Evolutionary conservation across 2,888 invertebrate species (phyloP).

Genomic region (Odiellus spinosus): DNA sequence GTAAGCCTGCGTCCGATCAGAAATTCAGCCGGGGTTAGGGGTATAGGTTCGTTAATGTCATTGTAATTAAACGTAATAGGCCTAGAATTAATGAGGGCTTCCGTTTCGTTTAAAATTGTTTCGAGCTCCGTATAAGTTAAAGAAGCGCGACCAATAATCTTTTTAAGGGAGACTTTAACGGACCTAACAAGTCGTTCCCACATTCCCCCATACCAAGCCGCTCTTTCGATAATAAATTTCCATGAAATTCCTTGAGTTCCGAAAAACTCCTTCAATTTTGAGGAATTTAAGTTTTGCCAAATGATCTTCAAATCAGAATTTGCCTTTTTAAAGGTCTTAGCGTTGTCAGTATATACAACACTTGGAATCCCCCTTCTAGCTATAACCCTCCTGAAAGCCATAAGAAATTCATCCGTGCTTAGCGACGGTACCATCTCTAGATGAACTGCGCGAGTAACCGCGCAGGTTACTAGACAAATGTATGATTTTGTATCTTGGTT

Average conservation of each 20-base stretch:
- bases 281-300: constrained; percentile 6
- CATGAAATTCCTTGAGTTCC: constrained; percentile 18
- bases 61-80: constrained; percentile 25
- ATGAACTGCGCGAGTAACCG: constrained; percentile 24
- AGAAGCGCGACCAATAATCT: constrained; percentile 27
- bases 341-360: constrained; percentile 28
- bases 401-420: constrained; percentile 23
- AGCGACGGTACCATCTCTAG: constrained; percentile 26
- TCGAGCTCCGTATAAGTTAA: constrained; percentile 27
- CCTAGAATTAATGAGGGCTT: constrained; percentile 24
- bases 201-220: constrained; percentile 32
- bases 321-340: constrained; percentile 28
- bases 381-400: constrained; percentile 24
- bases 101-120: constrained; percentile 24
- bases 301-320: constrained; percentile 23
- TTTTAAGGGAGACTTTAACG: constrained; percentile 27
- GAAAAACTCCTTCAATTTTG: constrained; percentile 1
- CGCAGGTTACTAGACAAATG: constrained; percentile 2
- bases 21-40: too few relatives aligned
- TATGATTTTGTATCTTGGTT: not conserved
- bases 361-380: constrained; percentile 24
- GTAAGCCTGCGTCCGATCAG: too few relatives aligned
- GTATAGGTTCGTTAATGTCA: constrained; percentile 13
- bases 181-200: constrained; percentile 31
- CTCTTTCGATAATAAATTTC: constrained; percentile 28